Base-by-base conservation (phyloP, 2,888 invertebrate genomes). In the Agonopterix alstromeriana region DNA sequence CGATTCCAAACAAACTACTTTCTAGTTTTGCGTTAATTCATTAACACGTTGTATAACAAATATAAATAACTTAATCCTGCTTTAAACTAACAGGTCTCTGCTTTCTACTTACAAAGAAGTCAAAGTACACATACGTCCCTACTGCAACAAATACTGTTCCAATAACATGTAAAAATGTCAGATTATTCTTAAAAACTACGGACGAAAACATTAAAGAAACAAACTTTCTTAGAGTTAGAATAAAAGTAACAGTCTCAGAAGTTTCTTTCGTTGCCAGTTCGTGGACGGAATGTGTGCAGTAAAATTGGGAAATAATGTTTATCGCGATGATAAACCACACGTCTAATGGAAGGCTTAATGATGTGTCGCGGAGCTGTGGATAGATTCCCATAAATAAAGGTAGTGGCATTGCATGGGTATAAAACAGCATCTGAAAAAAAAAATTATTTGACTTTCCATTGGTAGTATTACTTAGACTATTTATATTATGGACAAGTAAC, bases 381-480 rank as follows among this genome's bases (percentile, higher is more conserved):
- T 65, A 73, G 38, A 86, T 73, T 3, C 67, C 63, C 1, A 81
- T 35, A 54, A 87, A 88, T 36, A 87, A 44, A 3, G 86, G 87
- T 42, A 88, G 50, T 0, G 86, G 82, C 3, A 88, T 54, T 1
- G 73, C 73, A 50, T 86, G 75, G 0, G 83, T 83, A 60, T 81
- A 88, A 55, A 86, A 87, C 64, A 87, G 65, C 87, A 88, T 86
- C 87, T 87, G 82, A 14, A 82, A 78, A 45, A 43, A 53, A 38
- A n/a, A 10, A 9, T 5, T 38, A n/a, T n/a, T 38, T 3, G 38
- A 38, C n/a, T 38, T 38, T 3, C 5, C 7, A 27, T 27, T 27
- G 27, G 27, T 17, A 17, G 17, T 17, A 17, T n/a, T n/a, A n/a
- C n/a, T n/a, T n/a, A n/a, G n/a, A n/a, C n/a, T n/a, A n/a, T n/a